Conservation (phyloP, 2,888 invertebrate species). For the Sinodicranocentrus sp. region DNA sequence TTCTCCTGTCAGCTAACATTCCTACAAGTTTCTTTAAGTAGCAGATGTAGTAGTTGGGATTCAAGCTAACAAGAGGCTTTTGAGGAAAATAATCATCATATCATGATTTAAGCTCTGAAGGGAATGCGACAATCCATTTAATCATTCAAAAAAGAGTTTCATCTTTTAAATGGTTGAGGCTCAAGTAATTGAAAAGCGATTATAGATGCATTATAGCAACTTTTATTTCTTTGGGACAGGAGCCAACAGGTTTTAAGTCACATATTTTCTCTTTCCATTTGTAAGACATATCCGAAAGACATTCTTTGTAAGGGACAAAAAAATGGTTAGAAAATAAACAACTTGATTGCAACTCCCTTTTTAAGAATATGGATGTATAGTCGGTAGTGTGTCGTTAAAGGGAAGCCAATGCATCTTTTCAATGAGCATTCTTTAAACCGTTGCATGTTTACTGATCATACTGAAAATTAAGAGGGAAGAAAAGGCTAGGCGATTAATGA, state of each 20-base stretch:
- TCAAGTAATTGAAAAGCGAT: conserved; percentile 57
- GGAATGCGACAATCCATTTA: conserved; percentile 47
- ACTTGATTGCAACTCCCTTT: neutral
- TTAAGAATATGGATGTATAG: conserved; percentile 10
- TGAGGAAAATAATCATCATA: conserved; percentile 41
- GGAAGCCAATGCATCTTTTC: conserved; percentile 17
- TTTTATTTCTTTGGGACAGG: conserved; percentile 24
- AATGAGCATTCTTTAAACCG: conserved; percentile 33
- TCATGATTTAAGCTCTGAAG: conserved; percentile 44
- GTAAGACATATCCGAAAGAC: conserved; percentile 4
- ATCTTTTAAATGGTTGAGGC: conserved; percentile 4
- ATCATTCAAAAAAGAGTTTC: conserved; percentile 45
- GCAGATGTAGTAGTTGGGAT: conserved; percentile 8
- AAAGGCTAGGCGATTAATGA: too few species aligned
- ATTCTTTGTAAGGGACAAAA: conserved; percentile 7
- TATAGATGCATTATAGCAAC: conserved; percentile 43
- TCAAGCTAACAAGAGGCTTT: conserved; percentile 29
- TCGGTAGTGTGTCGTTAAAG: neutral
- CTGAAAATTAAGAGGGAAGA: neutral
- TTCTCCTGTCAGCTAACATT: conserved; percentile 62
- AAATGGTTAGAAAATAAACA: conserved; percentile 18
- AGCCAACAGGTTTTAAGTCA: conserved; percentile 56
- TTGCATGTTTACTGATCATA: conserved; percentile 22
- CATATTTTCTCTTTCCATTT: conserved; percentile 16
- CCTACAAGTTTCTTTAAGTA: conserved; percentile 41